phyloP scores from a whole-genome alignment of 2,113 vertebrate genomes.

The Leucopternis melanops region DNA sequence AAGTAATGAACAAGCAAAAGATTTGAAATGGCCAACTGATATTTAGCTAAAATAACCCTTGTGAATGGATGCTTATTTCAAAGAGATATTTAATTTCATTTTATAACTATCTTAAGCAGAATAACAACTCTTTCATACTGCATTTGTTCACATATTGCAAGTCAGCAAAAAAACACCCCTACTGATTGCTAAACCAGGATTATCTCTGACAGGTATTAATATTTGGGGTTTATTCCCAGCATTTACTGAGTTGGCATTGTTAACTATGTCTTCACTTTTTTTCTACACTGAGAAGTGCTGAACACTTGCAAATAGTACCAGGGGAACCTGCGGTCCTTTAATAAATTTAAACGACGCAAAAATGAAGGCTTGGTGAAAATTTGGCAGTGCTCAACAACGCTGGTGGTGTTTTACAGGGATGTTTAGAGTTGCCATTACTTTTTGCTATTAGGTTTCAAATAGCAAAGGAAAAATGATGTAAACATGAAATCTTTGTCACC shows the following conservation, averaged over 20 bases:
- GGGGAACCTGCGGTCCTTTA: background rate
- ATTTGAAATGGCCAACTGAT: background rate
- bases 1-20: background rate
- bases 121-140: background rate
- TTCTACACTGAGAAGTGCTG: background rate
- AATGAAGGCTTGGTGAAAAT: background rate
- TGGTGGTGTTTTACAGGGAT: background rate
- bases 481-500: background rate
- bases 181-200: background rate
- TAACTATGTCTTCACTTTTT: background rate
- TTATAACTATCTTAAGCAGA: background rate
- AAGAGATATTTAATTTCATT: background rate
- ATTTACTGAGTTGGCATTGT: background rate
- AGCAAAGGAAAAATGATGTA: background rate
- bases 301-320: background rate
- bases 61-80: background rate
- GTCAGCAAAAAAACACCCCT: background rate
- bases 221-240: background rate
- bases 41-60: background rate
- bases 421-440: background rate
- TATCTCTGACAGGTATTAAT: background rate
- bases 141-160: background rate
- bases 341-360: background rate
- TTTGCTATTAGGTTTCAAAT: background rate
- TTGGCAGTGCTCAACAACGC: background rate